Conservation (phyloP, 2,888 invertebrate genomes). For the Lottia scabra region DNA sequence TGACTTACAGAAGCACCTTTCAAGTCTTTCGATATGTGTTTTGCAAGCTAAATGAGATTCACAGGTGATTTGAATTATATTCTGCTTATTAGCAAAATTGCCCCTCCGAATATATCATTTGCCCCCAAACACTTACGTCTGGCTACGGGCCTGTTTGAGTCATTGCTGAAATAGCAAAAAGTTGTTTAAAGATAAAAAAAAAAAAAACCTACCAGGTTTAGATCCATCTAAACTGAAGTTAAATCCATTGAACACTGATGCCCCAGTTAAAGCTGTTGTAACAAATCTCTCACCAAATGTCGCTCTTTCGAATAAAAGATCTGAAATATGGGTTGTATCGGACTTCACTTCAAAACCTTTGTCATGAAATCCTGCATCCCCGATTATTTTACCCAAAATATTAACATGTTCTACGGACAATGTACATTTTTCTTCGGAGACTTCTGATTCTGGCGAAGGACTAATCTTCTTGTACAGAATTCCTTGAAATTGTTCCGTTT, state of each 20-base stretch:
- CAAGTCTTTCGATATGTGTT: too few species aligned
- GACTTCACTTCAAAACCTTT: background rate
- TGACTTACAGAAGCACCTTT: too few species aligned
- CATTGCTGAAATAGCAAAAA: too few species aligned
- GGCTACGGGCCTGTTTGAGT: too few species aligned
- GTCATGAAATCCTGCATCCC: background rate
- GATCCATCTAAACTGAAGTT: constrained; percentile 2
- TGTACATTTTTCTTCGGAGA: background rate
- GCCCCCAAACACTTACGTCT: too few species aligned
- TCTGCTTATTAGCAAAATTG: too few species aligned
- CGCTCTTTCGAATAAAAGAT: background rate
- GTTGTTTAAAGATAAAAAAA: too few species aligned
- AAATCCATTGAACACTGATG: background rate
- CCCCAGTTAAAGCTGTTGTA: background rate
- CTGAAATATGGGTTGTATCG: background rate
- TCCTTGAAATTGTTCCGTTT: background rate
- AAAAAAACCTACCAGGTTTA: background rate
- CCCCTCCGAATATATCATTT: too few species aligned
- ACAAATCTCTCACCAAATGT: background rate
- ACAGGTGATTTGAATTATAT: too few species aligned
- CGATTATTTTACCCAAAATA: background rate
- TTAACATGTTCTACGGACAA: background rate
- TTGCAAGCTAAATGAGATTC: too few species aligned
- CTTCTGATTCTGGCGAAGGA: background rate
- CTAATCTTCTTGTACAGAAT: background rate